Percentiles rank a stretch among this genome's conserved stretches.
phyloP scores from a whole-genome alignment of 1,140 invertebrate genomes.

The Diabrotica virgifera region DNA sequence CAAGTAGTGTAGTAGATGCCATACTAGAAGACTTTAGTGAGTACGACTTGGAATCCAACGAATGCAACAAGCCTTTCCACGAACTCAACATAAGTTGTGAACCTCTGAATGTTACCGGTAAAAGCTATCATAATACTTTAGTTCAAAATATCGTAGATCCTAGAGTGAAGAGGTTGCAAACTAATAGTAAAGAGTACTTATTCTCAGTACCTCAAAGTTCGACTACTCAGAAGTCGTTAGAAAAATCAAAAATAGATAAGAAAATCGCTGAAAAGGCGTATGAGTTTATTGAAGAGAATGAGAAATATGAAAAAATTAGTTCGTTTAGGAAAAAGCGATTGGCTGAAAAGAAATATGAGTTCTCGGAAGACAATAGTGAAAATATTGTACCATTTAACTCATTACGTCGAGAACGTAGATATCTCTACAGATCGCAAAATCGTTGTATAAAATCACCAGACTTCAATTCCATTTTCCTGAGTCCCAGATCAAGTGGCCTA shows the following conservation, averaged over 20 bases:
- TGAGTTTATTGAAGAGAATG: slow-evolving; percentile 79
- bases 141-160: slow-evolving; percentile 47
- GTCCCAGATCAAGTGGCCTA: slow-evolving; percentile 39
- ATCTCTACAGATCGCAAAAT: slow-evolving; percentile 37
- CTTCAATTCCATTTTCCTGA: slow-evolving; percentile 43
- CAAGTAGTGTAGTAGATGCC: slow-evolving; percentile 44
- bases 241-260: slow-evolving; percentile 54
- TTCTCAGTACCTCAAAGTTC: slow-evolving; percentile 44
- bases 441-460: slow-evolving; percentile 42
- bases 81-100: slow-evolving; percentile 49
- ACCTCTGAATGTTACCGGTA: slow-evolving; percentile 47
- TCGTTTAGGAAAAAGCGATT: slow-evolving; percentile 75
- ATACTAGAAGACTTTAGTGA: slow-evolving; percentile 48
- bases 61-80: slow-evolving; percentile 48
- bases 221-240: slow-evolving; percentile 33
- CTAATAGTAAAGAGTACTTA: slow-evolving; percentile 39
- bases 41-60: slow-evolving; percentile 45
- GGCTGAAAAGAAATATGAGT: slow-evolving; percentile 90
- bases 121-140: slow-evolving; percentile 47
- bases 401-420: slow-evolving; percentile 43
- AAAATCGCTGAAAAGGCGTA: slow-evolving; percentile 72
- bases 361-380: slow-evolving; percentile 81
- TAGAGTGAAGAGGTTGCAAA: slow-evolving; percentile 43
- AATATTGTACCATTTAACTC: slow-evolving; percentile 75
- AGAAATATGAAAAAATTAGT: slow-evolving; percentile 78